phyloP scores from a whole-genome alignment of 2,888 invertebrate species.

The Gymnosoma rotundatum region DNA sequence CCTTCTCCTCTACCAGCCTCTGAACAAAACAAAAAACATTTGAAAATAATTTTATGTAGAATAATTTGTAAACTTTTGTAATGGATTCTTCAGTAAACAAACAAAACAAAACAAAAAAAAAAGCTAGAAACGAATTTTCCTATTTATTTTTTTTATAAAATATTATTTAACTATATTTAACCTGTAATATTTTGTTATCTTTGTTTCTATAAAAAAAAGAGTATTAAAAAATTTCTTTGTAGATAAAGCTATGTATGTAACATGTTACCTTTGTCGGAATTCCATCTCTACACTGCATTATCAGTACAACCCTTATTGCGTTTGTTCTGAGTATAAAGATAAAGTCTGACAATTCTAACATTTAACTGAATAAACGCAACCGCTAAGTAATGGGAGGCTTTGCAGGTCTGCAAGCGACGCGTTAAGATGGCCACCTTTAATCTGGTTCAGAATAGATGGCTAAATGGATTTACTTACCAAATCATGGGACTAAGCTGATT shows the following conservation, averaged over 20 bases:
- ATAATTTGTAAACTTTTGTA: conserved; percentile 28
- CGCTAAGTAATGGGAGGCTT: too few species aligned
- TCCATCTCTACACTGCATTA: background rate
- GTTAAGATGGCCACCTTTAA: too few species aligned
- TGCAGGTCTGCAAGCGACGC: too few species aligned
- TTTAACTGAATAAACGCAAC: too few species aligned
- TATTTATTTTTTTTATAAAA: conserved; percentile 49
- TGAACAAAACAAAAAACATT: conserved; percentile 5
- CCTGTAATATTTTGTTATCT: conserved; percentile 42
- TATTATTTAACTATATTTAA: conserved; percentile 51
- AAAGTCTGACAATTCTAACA: too few species aligned
- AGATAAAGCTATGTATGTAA: conserved; percentile 22
- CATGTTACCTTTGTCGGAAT: background rate
- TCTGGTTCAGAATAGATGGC: too few species aligned
- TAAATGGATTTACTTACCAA: too few species aligned
- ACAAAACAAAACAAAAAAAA: background rate
- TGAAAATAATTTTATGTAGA: conserved; percentile 34
- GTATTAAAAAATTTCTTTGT: conserved; percentile 34
- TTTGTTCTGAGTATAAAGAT: too few species aligned
- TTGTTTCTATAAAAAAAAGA: conserved; percentile 20
- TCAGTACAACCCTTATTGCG: too few species aligned
- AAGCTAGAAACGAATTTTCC: conserved; percentile 39
- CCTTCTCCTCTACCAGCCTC: conserved; percentile 40
- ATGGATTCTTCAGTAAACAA: conserved; percentile 50
- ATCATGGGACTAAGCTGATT: too few species aligned